phyloP scores from a whole-genome alignment of 2,113 vertebrate species.

The Heloderma charlesbogerti region DNA sequence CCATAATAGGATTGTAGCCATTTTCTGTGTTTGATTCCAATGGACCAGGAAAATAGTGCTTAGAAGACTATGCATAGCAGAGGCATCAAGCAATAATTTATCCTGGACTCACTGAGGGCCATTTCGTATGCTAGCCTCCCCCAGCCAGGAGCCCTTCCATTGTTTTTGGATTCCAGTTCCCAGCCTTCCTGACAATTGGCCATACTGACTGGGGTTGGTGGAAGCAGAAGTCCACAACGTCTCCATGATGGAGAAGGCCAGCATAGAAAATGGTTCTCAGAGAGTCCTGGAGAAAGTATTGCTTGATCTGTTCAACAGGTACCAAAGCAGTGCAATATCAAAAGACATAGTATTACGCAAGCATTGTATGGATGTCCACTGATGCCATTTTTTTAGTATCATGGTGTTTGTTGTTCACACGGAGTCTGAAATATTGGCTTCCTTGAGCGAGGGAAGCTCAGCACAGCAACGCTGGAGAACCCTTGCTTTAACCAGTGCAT shows the following conservation, averaged over 20 bases:
- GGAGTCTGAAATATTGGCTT: no score
- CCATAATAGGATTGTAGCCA: background rate
- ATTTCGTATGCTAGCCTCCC: background rate
- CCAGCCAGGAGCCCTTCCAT: no score
- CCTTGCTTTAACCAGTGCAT: no score
- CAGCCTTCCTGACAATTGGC: no score
- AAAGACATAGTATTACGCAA: background rate
- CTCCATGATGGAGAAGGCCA: no score
- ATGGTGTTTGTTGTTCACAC: no score
- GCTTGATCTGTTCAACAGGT: background rate
- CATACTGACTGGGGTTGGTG: no score
- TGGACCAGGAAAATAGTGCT: background rate
- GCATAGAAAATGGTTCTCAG: background rate
- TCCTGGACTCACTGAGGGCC: background rate
- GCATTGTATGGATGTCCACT: background rate
- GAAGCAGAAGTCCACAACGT: no score
- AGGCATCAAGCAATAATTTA: background rate
- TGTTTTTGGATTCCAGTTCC: no score
- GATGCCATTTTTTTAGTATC: no score
- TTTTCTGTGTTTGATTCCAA: background rate
- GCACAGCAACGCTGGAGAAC: no score
- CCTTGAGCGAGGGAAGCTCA: no score
- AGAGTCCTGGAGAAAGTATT: background rate
- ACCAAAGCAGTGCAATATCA: background rate
- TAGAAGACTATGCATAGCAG: background rate